Conservation (phyloP, 1,140 invertebrate genomes). For the Sitodiplosis mosellana region DNA sequence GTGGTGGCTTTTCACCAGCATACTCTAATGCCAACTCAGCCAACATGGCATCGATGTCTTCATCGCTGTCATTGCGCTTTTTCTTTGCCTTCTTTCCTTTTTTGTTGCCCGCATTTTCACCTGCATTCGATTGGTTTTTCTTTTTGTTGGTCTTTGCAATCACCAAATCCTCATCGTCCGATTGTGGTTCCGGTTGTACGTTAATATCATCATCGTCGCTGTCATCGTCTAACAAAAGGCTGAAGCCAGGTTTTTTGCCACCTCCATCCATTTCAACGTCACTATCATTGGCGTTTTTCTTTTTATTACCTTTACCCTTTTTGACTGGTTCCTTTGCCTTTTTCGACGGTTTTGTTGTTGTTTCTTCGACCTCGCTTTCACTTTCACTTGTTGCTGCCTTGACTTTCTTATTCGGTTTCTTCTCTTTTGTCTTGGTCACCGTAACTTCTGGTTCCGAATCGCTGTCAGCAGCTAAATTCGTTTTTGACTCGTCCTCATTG, state of each 20-base stretch:
- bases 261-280: constrained; percentile 27
- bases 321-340: constrained; percentile 16
- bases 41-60: constrained; percentile 68
- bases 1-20: constrained; percentile 33
- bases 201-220: constrained; percentile 24
- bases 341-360: background rate
- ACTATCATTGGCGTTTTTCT: constrained; percentile 27
- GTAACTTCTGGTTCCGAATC: too few relatives aligned
- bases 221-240: constrained; percentile 37
- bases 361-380: constrained; percentile 1
- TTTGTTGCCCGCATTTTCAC: constrained; percentile 34
- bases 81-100: constrained; percentile 51
- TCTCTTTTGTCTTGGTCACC: background rate
- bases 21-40: constrained; percentile 65
- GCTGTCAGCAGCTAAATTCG: too few relatives aligned
- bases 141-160: constrained; percentile 32
- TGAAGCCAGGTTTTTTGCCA: constrained; percentile 36
- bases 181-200: constrained; percentile 11
- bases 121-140: constrained; percentile 28
- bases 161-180: constrained; percentile 23
- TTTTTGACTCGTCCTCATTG: too few relatives aligned
- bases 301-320: constrained; percentile 30
- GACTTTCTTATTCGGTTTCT: background rate
- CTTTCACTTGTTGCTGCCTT: background rate
- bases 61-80: constrained; percentile 61